phyloP scores from a whole-genome alignment of 2,797 vertebrate genomes.

The Odontamblyopus rebecca region DNA sequence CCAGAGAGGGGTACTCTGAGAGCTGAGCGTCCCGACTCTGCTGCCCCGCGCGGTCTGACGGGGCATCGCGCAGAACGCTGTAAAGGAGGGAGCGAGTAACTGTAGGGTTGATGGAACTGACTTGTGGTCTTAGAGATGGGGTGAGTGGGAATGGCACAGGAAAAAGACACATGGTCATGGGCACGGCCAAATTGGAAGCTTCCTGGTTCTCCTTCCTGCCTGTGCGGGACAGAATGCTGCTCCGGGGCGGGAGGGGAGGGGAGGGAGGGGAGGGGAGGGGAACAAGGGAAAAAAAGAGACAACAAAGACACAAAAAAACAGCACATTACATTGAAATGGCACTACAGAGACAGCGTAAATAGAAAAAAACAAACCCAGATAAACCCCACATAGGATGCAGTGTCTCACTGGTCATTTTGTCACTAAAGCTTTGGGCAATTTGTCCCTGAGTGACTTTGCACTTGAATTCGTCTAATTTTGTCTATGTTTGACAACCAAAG shows the following conservation, averaged over 20 bases:
- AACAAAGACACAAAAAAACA: constrained; percentile 99
- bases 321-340: constrained; percentile 99
- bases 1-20: constrained; percentile 99
- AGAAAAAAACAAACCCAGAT: constrained; percentile 99
- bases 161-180: constrained; percentile 99
- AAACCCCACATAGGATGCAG: constrained; percentile 99
- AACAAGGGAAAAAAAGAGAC: constrained; percentile 99
- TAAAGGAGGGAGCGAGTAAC: constrained; percentile 99
- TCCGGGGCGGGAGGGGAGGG: constrained; percentile 95
- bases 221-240: constrained; percentile 99
- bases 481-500: constrained; percentile 66
- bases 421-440: constrained; percentile 77
- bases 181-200: constrained; percentile 99
- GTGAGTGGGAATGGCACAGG: constrained; percentile 99
- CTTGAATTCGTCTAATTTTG: constrained; percentile 62
- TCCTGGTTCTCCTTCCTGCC: constrained; percentile 99
- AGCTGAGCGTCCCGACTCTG: constrained; percentile 99
- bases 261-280: constrained; percentile 74
- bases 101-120: constrained; percentile 99
- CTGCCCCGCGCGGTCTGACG: constrained; percentile 94
- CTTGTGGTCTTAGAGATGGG: constrained; percentile 99
- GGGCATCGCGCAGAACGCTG: constrained; percentile 99
- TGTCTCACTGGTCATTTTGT: constrained; percentile 75
- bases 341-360: constrained; percentile 99
- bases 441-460: constrained; percentile 68